Evolutionary conservation across 1,140 invertebrate genomes (phyloP).

Genomic region (Daktulosphaira vitifoliae): DNA sequence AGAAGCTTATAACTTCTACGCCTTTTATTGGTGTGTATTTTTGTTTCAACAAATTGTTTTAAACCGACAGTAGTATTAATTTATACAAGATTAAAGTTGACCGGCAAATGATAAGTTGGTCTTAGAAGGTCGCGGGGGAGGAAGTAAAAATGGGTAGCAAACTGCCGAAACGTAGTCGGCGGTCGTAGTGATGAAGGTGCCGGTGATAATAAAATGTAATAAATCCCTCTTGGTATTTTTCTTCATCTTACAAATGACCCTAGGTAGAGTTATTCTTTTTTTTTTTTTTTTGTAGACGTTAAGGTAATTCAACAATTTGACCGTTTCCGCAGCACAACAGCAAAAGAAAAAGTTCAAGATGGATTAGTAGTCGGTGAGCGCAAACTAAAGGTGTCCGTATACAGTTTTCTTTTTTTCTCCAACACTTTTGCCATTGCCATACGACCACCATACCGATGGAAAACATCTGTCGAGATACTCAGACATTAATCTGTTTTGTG

Average conservation of each 20-base stretch:
- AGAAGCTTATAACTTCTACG: not conserved
- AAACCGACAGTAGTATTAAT: slow-evolving; percentile 29
- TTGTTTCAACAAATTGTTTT: slow-evolving; percentile 17
- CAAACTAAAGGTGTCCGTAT: slow-evolving; percentile 1
- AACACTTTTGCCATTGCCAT: no score
- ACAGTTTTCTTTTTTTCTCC: not conserved
- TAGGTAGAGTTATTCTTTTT: slow-evolving; percentile 12
- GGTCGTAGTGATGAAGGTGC: not conserved
- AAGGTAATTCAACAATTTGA: slow-evolving; percentile 10
- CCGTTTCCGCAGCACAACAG: not conserved
- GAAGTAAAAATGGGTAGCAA: not conserved
- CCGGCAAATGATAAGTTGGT: slow-evolving; percentile 19
- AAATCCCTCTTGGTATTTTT: slow-evolving; percentile 31
- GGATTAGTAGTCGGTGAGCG: slow-evolving; percentile 26
- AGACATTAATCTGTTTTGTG: slow-evolving; percentile 31
- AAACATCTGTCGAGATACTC: slow-evolving; percentile 31
- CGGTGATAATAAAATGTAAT: slow-evolving; percentile 27
- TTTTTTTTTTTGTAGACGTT: slow-evolving; percentile 16
- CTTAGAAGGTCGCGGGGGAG: not conserved
- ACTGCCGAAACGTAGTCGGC: slow-evolving; percentile 9
- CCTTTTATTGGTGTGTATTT: not conserved
- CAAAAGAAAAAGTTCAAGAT: slow-evolving; percentile 29
- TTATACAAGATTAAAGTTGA: slow-evolving; percentile 25
- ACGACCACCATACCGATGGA: no score
- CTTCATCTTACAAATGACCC: slow-evolving; percentile 22